Conservation (phyloP, 2,797 vertebrate species). For the Pteronotus mesoamericanus region DNA sequence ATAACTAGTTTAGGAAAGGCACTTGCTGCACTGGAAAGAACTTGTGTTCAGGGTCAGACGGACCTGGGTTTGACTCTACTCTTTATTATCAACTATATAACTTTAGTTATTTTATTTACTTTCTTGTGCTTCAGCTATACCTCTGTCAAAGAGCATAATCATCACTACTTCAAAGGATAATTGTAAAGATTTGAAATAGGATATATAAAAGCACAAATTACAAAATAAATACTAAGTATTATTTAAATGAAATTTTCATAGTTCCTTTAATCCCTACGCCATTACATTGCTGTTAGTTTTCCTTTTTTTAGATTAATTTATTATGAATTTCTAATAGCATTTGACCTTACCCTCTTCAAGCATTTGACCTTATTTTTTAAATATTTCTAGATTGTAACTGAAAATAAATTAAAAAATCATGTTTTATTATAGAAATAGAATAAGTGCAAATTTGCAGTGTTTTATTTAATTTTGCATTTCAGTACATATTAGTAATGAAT, state of each 20-base stretch:
- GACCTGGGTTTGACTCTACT: neutral
- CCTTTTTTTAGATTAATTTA: neutral
- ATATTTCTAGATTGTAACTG: no score
- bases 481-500: neutral
- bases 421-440: no score
- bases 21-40: neutral
- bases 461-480: no score
- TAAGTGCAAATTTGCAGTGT: no score
- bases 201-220: neutral
- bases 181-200: neutral
- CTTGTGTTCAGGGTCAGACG: neutral
- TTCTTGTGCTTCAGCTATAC: neutral
- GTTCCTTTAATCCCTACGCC: neutral
- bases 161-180: neutral
- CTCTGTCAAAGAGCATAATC: neutral
- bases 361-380: no score
- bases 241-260: neutral
- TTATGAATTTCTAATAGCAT: slow-evolving; percentile 8
- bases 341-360: no score
- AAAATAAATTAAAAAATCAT: no score
- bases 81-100: neutral
- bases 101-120: neutral
- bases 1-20: neutral
- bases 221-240: neutral
- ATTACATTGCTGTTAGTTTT: neutral